Base-by-base conservation (phyloP, 2,113 vertebrate genomes). In the Leiothrix lutea region DNA sequence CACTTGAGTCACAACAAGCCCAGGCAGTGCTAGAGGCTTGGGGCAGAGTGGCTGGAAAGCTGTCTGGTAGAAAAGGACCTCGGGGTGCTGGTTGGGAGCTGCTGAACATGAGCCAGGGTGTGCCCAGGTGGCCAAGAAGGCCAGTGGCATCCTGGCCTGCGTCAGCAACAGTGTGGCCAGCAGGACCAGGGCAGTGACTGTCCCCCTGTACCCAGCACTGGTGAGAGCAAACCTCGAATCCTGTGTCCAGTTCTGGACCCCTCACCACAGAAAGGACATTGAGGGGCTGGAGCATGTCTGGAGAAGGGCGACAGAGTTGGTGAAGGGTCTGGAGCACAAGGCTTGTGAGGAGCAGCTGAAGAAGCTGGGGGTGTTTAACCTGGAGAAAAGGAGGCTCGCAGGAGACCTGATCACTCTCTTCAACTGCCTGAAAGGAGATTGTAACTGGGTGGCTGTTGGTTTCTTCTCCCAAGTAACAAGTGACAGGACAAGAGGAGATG, bases 171-270 rank as follows among this genome's bases (percentile, higher is more conserved):
- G n/a, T 8, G 61, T 18, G 70, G 47, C 21, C 38, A 82, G 24
- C 40, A 61, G 29, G 11, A 40, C 7, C 54, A 61, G 70, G 9
- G 24, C 60, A 66, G 3, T 7, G 61, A 61, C 0, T 45, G 25
- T 26, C 8, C 61, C 26, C 2, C 5, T 7, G 3, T n/a, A 35
- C 45, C 5, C 1, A 0, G n/a, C 45, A 7, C 13, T 18, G 29
- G 18, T 17, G 38, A 77, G 36, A 53, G 6, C 36, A 29, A 24
- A 40, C 21, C 29, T 51, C 2, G 1, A 51, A 33, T 24, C 12
- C 26, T n/a, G 18, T 38, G 12, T 28, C 24, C 26, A n/a, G 24
- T 60, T 74, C 54, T 38, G 28, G 53, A 2, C 16, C 7, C 3
- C 19, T 81, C n/a, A 74, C 8, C 3, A 5, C 28, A 25, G 20